Evolutionary conservation across 1,140 invertebrate genomes (phyloP).

Genomic region (Papilio machaon): DNA sequence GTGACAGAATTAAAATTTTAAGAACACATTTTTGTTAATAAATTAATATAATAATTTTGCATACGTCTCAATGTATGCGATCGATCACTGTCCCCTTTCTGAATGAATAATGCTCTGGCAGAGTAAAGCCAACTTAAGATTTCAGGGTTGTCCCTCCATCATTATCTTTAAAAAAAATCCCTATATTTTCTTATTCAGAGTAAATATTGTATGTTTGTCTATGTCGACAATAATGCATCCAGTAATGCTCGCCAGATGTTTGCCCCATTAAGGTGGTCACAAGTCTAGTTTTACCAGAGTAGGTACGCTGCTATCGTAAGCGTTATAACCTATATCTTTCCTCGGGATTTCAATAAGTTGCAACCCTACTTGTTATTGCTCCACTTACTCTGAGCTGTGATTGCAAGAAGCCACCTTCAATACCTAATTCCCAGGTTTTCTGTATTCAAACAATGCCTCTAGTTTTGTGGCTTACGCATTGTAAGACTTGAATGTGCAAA

Average conservation of each 20-base stretch:
- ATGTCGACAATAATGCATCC: too few relatives aligned
- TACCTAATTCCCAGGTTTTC: constrained; percentile 32
- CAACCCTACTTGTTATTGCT: constrained; percentile 1
- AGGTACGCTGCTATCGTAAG: too few relatives aligned
- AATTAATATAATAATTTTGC: neutral
- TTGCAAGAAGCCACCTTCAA: constrained; percentile 25
- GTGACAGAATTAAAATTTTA: neutral
- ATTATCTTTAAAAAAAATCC: neutral
- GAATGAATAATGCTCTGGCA: constrained; percentile 30
- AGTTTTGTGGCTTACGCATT: constrained; percentile 25
- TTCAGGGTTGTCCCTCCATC: constrained; percentile 18
- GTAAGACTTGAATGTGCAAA: constrained; percentile 34
- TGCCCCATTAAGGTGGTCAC: too few relatives aligned
- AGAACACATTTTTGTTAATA: neutral
- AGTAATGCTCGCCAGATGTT: too few relatives aligned
- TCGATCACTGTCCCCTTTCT: constrained; percentile 23
- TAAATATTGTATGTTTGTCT: too few relatives aligned
- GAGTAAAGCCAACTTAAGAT: neutral
- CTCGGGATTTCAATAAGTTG: neutral
- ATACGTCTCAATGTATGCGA: neutral
- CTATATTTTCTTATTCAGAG: too few relatives aligned
- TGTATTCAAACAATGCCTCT: constrained; percentile 33
- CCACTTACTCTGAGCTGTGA: constrained; percentile 8
- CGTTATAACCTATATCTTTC: neutral
- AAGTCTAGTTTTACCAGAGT: too few relatives aligned